phyloP scores from a whole-genome alignment of 1,140 invertebrate species.

The Heliconius nattereri region DNA sequence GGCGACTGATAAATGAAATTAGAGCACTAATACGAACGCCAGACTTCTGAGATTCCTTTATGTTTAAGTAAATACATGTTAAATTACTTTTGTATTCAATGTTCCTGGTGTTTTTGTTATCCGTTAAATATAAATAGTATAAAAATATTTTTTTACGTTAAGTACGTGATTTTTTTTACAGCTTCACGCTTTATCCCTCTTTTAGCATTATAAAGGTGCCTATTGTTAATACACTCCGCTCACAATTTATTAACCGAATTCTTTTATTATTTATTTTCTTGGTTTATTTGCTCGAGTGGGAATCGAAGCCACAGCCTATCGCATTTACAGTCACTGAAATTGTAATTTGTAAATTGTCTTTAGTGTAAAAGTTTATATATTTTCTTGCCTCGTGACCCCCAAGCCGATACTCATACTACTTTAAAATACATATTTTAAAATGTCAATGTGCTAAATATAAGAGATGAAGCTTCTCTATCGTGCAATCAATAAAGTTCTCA shows the following conservation, averaged over 20 bases:
- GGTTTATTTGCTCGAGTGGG: too few species aligned
- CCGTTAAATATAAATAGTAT: neutral
- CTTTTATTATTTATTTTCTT: too few species aligned
- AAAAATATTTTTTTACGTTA: too few species aligned
- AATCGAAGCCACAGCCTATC: too few species aligned
- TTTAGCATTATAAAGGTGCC: accelerated
- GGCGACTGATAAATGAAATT: neutral
- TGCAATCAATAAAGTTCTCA: constrained; percentile 3
- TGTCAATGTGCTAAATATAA: constrained; percentile 15
- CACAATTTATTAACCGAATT: too few species aligned
- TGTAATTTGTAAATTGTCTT: too few species aligned
- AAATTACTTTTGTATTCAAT: neutral
- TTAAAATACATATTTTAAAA: neutral
- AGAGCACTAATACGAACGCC: neutral
- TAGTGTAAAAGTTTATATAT: too few species aligned
- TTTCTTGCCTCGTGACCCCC: neutral
- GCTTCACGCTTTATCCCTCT: too few species aligned
- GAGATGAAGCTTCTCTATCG: neutral
- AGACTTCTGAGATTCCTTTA: constrained; percentile 4
- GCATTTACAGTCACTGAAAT: too few species aligned
- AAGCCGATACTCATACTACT: neutral
- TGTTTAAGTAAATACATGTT: neutral
- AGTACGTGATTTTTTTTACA: too few species aligned
- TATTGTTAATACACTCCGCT: too few species aligned
- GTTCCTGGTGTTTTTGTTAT: neutral